Base-by-base conservation (phyloP, 2,797 vertebrate genomes). In the Acanthis flammea region DNA sequence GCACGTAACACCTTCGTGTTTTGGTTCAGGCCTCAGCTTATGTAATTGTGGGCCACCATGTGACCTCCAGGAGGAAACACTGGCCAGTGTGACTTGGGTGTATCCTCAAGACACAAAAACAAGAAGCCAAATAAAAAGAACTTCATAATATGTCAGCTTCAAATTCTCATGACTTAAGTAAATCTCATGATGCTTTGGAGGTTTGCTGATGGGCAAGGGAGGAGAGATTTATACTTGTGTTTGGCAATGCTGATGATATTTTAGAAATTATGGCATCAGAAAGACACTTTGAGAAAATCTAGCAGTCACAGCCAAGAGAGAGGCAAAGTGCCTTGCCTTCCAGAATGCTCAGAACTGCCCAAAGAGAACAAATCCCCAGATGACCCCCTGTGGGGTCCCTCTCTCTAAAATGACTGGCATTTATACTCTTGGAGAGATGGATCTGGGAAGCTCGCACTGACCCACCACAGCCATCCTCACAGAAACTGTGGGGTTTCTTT, bases 61-160 rank as follows among this genome's bases (percentile, higher is more conserved):
- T 96, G 95, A 96, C 74, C 70, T 42, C 82, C 14, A 57, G 67
- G 66, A 91, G 70, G 45, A 94, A 94, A 91, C 78, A 50, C 37
- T 81, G 79, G 62, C 28, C 92, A 93, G 54, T 61, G 91, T 97
- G 95, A 96, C 87, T 91, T 84, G 92, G 86, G 87, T 95, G 87
- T 83, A 96, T 62, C 63, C 92, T 21, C 8, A 90, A 92, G 89
- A 79, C 0, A 8, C 70, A 70, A 88, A 96, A 97, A 94, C 92
- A 92, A 96, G 95, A 96, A 96, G 90, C 92, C 70, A 86, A 83
- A 80, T 60, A 61, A 88, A 81, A 92, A 93, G 63, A 81, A 81
- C 75, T 93, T 81, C 7, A 0, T 44, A 63, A 53, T 35, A 73
- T 27, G 72, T 70, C 48, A 93, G 51, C 88, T 73, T 76, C 48